Evolutionary conservation across 1,140 invertebrate species (phyloP).

Genomic region (Pygmarrhopalites habei): DNA sequence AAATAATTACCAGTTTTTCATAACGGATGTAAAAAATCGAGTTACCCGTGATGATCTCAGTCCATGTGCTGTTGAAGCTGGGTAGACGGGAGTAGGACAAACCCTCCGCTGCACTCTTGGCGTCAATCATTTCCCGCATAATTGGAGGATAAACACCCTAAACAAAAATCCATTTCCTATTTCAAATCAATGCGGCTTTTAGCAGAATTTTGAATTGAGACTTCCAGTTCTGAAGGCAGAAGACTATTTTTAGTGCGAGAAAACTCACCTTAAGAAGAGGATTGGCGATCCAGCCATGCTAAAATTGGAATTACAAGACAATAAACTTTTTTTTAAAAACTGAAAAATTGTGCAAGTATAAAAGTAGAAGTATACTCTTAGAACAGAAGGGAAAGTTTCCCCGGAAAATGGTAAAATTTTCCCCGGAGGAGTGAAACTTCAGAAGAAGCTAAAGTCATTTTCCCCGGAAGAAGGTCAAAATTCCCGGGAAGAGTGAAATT

Average conservation of each 20-base stretch:
- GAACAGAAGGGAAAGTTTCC: no score
- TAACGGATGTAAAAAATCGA: not conserved
- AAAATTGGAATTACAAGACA: not conserved
- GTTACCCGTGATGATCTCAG: constrained; percentile 46
- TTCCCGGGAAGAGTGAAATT: no score
- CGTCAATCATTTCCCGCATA: constrained; percentile 51
- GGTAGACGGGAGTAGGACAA: constrained; percentile 49
- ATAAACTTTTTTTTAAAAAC: not conserved
- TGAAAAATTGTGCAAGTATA: not conserved
- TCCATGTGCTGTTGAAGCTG: constrained; percentile 41
- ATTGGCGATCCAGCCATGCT: not conserved
- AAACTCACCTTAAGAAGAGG: constrained; percentile 53
- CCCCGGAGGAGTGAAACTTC: constrained; percentile 23
- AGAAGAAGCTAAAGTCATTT: no score
- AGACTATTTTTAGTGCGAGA: no score
- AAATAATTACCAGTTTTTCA: no score
- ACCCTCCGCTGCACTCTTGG: constrained; percentile 50
- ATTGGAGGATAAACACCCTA: constrained; percentile 56
- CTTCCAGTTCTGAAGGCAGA: no score
- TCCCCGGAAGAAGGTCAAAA: no score
- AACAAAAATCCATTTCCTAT: no score
- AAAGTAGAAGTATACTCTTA: no score
- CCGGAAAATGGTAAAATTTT: no score
- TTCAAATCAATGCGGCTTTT: no score
- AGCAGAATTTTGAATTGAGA: no score